Conservation (phyloP, 1,140 invertebrate genomes). For the Drosophila obscura region DNA sequence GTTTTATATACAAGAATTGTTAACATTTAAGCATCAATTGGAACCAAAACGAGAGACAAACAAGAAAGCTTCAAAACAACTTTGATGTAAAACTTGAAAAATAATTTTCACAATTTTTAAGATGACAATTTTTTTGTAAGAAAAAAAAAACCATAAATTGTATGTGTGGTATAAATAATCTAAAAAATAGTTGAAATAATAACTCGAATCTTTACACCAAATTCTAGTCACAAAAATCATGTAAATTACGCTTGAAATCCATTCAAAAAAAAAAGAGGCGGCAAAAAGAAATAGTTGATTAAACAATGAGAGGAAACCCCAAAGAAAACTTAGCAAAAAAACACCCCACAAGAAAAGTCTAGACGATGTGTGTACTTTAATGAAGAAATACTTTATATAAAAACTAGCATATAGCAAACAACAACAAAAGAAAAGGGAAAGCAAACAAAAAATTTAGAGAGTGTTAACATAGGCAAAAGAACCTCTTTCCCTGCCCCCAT, state of each 20-base stretch:
- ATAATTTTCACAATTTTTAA: conserved; percentile 75
- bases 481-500: conserved; percentile 8
- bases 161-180: conserved; percentile 32
- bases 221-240: conserved; percentile 31
- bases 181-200: conserved; percentile 21
- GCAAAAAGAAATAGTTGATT: conserved; percentile 13
- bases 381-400: conserved; percentile 73
- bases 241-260: conserved; percentile 33
- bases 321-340: conserved; percentile 20
- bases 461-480: conserved; percentile 33
- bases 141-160: conserved; percentile 14
- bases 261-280: background rate
- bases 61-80: conserved; percentile 20
- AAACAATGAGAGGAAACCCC: conserved; percentile 19
- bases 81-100: conserved; percentile 44
- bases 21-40: conserved; percentile 80
- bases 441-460: conserved; percentile 47
- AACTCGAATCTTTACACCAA: conserved; percentile 39
- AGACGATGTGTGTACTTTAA: conserved; percentile 76
- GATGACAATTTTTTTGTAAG: conserved; percentile 59
- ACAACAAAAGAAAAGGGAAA: conserved; percentile 29
- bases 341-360: conserved; percentile 25
- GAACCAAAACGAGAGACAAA: conserved; percentile 75
- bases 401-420: conserved; percentile 56
- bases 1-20: conserved; percentile 79